These are phyloP conservation scores for Phytoseiulus persimilis DNA, from an alignment of 2,888 invertebrate species.

Conservation along the genomic window DNA sequence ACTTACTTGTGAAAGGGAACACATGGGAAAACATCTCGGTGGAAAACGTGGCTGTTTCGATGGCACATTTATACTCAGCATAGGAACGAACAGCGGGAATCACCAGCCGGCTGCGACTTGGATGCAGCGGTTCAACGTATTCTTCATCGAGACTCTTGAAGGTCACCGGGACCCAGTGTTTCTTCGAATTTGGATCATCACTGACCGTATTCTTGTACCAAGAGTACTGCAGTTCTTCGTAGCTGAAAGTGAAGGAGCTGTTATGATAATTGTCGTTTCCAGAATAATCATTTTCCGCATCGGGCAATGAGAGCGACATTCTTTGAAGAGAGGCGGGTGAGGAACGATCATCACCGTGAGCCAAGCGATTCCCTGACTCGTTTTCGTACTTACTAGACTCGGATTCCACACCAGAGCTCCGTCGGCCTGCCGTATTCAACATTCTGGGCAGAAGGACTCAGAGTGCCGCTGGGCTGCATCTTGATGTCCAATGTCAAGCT, in stretches of 20 bases:
- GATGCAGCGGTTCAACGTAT: slow-evolving; percentile 8
- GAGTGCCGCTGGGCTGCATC: background rate
- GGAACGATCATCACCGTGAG: background rate
- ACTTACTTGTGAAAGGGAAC: slow-evolving; percentile 19
- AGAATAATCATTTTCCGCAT: too few relatives aligned
- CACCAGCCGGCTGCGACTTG: background rate
- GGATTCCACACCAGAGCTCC: slow-evolving; percentile 9
- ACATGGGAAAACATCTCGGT: slow-evolving; percentile 8
- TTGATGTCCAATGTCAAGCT: slow-evolving; percentile 13
- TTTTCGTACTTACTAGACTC: slow-evolving; percentile 26
- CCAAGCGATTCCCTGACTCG: background rate
- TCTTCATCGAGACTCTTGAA: slow-evolving; percentile 14
- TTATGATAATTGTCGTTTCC: too few relatives aligned
- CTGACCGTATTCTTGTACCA: slow-evolving; percentile 25
- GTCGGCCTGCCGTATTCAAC: background rate
- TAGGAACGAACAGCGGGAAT: slow-evolving; percentile 12
- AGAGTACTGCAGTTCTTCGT: background rate
- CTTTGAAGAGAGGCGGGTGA: too few relatives aligned
- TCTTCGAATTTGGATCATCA: background rate
- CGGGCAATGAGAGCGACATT: too few relatives aligned
- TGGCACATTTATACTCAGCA: slow-evolving; percentile 15
- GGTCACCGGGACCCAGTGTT: slow-evolving; percentile 14
- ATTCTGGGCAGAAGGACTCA: slow-evolving; percentile 10
- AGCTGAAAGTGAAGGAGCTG: background rate
- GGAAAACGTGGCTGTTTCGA: background rate